Evolutionary conservation across 2,113 vertebrate species (phyloP), one percentile per base, ranked within the genome.

Genomic region (Vulpes vulpes): DNA sequence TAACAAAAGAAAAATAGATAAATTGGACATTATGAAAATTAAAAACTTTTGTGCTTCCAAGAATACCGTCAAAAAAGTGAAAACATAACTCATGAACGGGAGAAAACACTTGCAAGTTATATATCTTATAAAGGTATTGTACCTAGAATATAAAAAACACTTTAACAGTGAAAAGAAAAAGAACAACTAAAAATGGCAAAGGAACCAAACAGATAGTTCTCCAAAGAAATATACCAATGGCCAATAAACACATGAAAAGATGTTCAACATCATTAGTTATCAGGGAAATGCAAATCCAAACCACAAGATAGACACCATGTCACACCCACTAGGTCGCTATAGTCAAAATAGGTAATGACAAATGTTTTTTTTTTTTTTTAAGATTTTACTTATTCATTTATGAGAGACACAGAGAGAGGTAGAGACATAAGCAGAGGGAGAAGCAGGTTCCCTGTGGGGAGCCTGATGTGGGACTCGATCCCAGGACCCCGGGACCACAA

Each of bases 111-210:
- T 79, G 6, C 62, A 91, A 94, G 17, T 71, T 53, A 76, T 65
- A 80, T 23, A 78, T 92, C 35, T 94, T 30, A 59, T 67, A 71
- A 69, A 20, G 27, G 23, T 67, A 32, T 88, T 76, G 5, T 81
- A 94, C 59, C 19, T 25, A 81, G 74, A 94, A 57, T 57, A 81
- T 82, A 91, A 91, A 51, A 51, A 74, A 82, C 17, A 71, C 19
- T 87, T 91, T 82, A 91, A 74, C 16, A 82, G 35, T 79, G 65
- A 83, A 88, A 67, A 59, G 65, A 86, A 78, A 62, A 93, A n/a
- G 15, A 74, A 76, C 16, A 65, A 62, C 71, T 93, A 69, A 55
- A 90, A 85, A 43, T 79, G 32, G 20, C 32, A 87, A 64, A 87
- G 55, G 30, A 86, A 19, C 30, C 51, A 43, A 64, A 78, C 30